phyloP scores from a whole-genome alignment of 2,888 invertebrate genomes.

The Barypeithes pellucidus region DNA sequence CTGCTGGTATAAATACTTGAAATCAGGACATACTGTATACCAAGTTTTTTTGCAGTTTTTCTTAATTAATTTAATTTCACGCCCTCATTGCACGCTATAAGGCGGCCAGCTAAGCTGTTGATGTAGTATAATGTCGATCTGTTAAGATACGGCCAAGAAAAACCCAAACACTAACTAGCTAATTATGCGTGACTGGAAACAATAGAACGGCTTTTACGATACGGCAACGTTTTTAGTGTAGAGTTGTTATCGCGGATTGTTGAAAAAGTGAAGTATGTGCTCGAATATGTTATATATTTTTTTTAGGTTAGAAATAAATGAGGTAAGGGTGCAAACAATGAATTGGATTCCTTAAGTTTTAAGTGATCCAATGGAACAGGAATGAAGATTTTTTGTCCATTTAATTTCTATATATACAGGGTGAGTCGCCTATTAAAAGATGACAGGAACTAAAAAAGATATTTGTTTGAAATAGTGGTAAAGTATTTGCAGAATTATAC shows the following conservation, averaged over 20 bases:
- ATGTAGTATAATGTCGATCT: conserved; percentile 27
- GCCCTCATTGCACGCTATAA: conserved; percentile 11
- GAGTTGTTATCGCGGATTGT: conserved; percentile 9
- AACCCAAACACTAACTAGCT: conserved; percentile 15
- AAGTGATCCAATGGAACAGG: too few species aligned
- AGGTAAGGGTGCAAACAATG: too few species aligned
- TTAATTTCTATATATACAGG: too few species aligned
- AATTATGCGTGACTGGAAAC: conserved; percentile 25
- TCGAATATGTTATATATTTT: not conserved
- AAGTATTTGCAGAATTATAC: too few species aligned
- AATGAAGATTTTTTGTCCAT: too few species aligned
- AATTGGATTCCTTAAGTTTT: too few species aligned
- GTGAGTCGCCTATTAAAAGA: too few species aligned
- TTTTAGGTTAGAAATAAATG: too few species aligned
- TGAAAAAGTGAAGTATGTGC: conserved; percentile 8
- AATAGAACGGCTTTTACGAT: conserved; percentile 13
- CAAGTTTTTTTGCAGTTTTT: not conserved
- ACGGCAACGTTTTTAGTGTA: conserved; percentile 7
- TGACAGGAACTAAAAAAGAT: too few species aligned
- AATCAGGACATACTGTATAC: not conserved
- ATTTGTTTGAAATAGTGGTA: too few species aligned
- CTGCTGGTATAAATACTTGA: too few species aligned
- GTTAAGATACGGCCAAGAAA: conserved; percentile 26
- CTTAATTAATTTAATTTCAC: conserved; percentile 27
- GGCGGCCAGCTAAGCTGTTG: conserved; percentile 15